Base-by-base conservation (phyloP, 2,797 vertebrate species). In the Cyprinella venusta region DNA sequence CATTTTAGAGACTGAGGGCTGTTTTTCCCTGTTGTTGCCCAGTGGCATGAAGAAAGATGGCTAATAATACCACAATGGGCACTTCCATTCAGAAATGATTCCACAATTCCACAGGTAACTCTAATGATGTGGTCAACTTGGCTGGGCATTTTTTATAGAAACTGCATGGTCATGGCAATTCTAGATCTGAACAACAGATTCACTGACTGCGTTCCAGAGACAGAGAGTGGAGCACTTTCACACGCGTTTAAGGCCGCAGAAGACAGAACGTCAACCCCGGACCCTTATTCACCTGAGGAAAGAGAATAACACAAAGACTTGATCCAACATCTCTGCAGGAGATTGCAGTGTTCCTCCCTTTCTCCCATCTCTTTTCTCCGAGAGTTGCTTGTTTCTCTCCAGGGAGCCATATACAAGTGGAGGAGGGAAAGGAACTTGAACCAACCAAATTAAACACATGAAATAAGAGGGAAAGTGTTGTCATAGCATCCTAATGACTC, bases 371-470 rank as follows among this genome's bases (percentile, higher is more conserved):
- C 86, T 68, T 71, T 84, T 87, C 86, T 87, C 84, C 16, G 45
- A 70, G 81, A 87, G 84, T 86, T 88, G 88, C 86, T 89, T 88
- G 86, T 87, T 82, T 89, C 80, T 82, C 88, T 87, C 87, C 42
- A 18, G 88, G 87, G 88, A 89, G 82, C 69, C 86, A 76, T 88
- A 88, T 84, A 84, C 84, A 80, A 84, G 85, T 74, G 74, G 81
- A 85, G 84, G 86, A 87, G 87, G 82, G 79, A 84, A 71, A 42
- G 79, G 84, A 87, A 85, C 82, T 83, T 79, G 87, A 82, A 87
- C 88, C 88, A 89, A 89, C 68, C 76, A 87, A 89, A 89, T 88
- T 85, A 89, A 89, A 88, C 87, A 88, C 61, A 24, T 77, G 70
- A 68, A 84, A 71, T 87, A 79, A 81, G 76, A 76, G 76, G 76